phyloP scores from a whole-genome alignment of 2,113 vertebrate species.

The Hystrix brachyura region DNA sequence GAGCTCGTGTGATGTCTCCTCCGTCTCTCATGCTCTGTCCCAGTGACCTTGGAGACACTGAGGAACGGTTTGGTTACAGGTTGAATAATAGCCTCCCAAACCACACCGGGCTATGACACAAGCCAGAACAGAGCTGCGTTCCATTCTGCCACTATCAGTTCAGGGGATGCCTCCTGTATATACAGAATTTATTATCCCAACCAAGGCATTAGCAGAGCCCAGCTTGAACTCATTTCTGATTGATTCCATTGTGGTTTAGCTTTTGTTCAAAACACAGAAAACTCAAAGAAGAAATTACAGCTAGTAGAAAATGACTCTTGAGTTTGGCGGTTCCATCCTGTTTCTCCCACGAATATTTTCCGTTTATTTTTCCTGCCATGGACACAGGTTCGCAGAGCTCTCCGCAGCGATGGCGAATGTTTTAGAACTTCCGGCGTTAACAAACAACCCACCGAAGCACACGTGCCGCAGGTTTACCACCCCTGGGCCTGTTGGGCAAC shows the following conservation, averaged over 20 bases:
- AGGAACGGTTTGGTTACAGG: not conserved
- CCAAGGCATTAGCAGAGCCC: not conserved
- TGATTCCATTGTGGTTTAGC: not conserved
- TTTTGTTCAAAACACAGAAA: constrained; percentile 10
- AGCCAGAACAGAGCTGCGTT: not conserved
- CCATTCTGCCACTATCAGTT: not conserved
- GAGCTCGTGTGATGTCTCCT: not conserved
- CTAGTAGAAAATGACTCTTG: not conserved
- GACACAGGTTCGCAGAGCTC: not conserved
- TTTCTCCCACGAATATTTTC: not conserved
- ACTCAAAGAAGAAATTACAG: not conserved
- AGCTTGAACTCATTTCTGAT: not conserved
- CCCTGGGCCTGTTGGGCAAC: not conserved
- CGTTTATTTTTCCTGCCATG: not conserved
- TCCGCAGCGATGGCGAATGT: not conserved
- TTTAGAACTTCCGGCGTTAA: not conserved
- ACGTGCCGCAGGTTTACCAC: not conserved
- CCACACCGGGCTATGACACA: not conserved
- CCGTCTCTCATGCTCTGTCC: not conserved
- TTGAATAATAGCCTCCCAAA: not conserved
- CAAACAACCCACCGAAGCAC: not conserved
- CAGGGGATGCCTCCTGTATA: not conserved
- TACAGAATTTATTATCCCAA: not conserved
- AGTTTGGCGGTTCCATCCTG: not conserved
- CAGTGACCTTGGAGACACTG: not conserved